Conservation (phyloP, 2,888 invertebrate genomes). For the Lissonota sp. region DNA sequence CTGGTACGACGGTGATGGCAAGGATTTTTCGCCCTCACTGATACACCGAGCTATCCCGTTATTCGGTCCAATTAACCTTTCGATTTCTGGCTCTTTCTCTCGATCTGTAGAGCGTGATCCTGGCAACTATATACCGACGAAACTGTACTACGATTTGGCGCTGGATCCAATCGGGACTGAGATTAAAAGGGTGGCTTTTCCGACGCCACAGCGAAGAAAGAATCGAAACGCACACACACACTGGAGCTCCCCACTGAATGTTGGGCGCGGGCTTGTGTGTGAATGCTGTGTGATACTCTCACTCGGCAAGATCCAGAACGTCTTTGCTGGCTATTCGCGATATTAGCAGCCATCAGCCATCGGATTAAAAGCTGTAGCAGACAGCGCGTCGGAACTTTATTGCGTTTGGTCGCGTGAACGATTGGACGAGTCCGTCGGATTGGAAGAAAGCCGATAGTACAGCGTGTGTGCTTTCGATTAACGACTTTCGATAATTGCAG, state of each 20-base stretch:
- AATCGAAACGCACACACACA: conserved; percentile 64
- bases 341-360: conserved; percentile 68
- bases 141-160: conserved; percentile 16
- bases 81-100: conserved; percentile 48
- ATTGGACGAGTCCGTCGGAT: conserved; percentile 52
- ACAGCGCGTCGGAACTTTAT: conserved; percentile 72
- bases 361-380: conserved; percentile 78
- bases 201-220: conserved; percentile 43
- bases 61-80: conserved; percentile 76
- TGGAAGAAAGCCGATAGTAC: conserved; percentile 63
- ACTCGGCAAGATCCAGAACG: conserved; percentile 51
- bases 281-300: conserved; percentile 66
- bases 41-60: conserved; percentile 22
- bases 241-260: no score
- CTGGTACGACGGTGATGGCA: neutral
- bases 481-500: conserved; percentile 65
- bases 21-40: conserved; percentile 23
- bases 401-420: conserved; percentile 47
- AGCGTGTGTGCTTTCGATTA: conserved; percentile 65
- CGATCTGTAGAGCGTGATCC: conserved; percentile 40
- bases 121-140: conserved; percentile 15
- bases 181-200: conserved; percentile 75
- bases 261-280: neutral
- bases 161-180: conserved; percentile 60
- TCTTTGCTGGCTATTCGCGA: conserved; percentile 62